phyloP scores from a whole-genome alignment of 2,888 invertebrate genomes.

The Sminthurinus aureus region DNA sequence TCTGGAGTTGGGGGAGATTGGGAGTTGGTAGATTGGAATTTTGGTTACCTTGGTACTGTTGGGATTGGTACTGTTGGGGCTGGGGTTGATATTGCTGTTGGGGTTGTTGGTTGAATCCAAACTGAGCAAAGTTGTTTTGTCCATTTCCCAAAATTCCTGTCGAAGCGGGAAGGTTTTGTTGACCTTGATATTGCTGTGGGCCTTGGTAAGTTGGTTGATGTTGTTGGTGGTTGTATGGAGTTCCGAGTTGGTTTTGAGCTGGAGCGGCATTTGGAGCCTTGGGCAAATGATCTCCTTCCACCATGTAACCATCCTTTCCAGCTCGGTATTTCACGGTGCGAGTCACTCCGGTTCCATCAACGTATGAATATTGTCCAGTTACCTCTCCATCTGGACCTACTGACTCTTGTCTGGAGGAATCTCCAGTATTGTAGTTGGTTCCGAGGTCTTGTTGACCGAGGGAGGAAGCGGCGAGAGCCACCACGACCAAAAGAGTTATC shows the following conservation, averaged over 20 bases:
- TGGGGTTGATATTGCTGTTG: slow-evolving; percentile 18
- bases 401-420: slow-evolving; percentile 82
- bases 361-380: slow-evolving; percentile 83
- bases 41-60: not conserved
- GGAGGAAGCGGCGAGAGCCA: too few relatives aligned
- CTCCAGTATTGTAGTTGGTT: slow-evolving; percentile 66
- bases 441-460: too few relatives aligned
- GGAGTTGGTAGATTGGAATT: slow-evolving; percentile 9
- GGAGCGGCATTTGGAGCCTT: slow-evolving; percentile 62
- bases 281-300: slow-evolving; percentile 80
- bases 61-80: not conserved
- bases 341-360: slow-evolving; percentile 82
- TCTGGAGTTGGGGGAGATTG: not conserved
- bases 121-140: slow-evolving; percentile 63
- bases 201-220: not conserved
- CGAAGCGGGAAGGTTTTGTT: slow-evolving; percentile 60
- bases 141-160: slow-evolving; percentile 67
- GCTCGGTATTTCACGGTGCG: slow-evolving; percentile 84
- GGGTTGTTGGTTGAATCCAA: not conserved
- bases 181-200: slow-evolving; percentile 26
- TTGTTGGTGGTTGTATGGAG: not conserved
- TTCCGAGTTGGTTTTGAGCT: not conserved
- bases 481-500: too few relatives aligned
- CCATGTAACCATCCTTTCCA: slow-evolving; percentile 78
- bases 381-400: slow-evolving; percentile 80